phyloP scores from a whole-genome alignment of 2,888 invertebrate genomes.

The Macrosoma leucophasiata region DNA sequence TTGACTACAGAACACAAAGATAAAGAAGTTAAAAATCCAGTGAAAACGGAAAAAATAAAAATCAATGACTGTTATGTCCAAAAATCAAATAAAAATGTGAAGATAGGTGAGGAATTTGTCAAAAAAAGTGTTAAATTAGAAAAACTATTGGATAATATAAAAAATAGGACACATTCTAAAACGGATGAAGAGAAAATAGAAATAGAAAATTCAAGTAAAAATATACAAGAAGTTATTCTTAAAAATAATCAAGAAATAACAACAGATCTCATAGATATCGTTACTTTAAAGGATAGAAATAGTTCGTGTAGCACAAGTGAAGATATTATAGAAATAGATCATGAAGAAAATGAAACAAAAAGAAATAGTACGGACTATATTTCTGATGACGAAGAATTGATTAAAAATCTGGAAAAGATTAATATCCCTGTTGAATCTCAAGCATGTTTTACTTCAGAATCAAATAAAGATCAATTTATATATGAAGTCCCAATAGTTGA shows the following conservation, averaged over 20 bases:
- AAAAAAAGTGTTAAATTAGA: conserved; percentile 51
- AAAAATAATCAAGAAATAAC: background rate
- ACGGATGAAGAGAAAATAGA: background rate
- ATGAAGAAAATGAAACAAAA: background rate
- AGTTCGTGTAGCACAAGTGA: too few relatives aligned
- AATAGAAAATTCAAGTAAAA: background rate
- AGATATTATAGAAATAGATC: too few relatives aligned
- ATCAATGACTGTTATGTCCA: too few relatives aligned
- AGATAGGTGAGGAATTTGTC: conserved; percentile 33
- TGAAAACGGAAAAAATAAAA: too few relatives aligned
- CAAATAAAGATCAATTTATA: too few relatives aligned
- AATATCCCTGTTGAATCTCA: too few relatives aligned
- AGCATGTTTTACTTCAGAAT: too few relatives aligned
- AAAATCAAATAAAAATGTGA: conserved; percentile 14
- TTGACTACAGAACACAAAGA: conserved; percentile 3
- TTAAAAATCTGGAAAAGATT: background rate
- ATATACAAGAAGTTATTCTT: background rate
- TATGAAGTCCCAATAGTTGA: too few relatives aligned
- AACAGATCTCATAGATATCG: too few relatives aligned
- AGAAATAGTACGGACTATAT: background rate
- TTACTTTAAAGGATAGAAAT: too few relatives aligned
- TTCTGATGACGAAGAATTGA: background rate
- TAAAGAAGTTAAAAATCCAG: conserved; percentile 6
- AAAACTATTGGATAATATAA: conserved; percentile 38
- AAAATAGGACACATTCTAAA: conserved; percentile 31